phyloP scores from a whole-genome alignment of 2,113 vertebrate genomes.

The Rhineura floridana region DNA sequence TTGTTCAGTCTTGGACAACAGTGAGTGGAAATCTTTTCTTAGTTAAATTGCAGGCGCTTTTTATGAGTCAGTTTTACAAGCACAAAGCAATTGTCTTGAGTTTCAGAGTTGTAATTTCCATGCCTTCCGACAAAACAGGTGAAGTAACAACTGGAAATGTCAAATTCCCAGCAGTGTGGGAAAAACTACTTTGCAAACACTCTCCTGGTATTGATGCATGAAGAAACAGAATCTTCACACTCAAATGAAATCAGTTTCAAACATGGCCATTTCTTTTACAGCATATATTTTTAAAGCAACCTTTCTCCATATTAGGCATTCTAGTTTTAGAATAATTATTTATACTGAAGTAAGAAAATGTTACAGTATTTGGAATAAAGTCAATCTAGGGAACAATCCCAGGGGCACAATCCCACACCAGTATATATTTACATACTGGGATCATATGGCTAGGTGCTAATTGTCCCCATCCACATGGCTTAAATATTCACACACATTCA shows the following conservation, averaged over 20 bases:
- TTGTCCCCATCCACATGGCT: not conserved
- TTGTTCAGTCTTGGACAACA: not conserved
- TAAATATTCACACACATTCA: not conserved
- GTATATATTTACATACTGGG: not conserved
- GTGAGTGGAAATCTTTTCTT: not conserved
- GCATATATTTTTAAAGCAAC: slow-evolving; percentile 14
- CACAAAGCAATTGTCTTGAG: slow-evolving; percentile 21
- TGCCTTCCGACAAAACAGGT: not conserved
- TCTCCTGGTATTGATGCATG: not conserved
- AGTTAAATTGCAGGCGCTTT: not conserved
- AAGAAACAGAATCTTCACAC: not conserved
- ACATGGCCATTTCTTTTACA: not conserved
- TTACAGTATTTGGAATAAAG: not conserved
- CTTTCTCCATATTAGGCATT: not conserved
- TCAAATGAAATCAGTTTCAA: slow-evolving; percentile 17
- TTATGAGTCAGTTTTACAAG: not conserved
- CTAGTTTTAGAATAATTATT: not conserved
- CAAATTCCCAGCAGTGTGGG: slow-evolving; percentile 10
- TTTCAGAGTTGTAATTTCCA: slow-evolving; percentile 20
- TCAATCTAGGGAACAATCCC: not conserved
- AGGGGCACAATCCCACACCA: not conserved
- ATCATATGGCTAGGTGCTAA: not conserved
- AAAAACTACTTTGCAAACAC: slow-evolving; percentile 2
- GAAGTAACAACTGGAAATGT: slow-evolving; percentile 22
- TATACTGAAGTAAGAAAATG: not conserved